Evolutionary conservation across 1,140 invertebrate species (phyloP), one percentile per base, ranked within the genome.

Genomic region (Platyura marginata): DNA sequence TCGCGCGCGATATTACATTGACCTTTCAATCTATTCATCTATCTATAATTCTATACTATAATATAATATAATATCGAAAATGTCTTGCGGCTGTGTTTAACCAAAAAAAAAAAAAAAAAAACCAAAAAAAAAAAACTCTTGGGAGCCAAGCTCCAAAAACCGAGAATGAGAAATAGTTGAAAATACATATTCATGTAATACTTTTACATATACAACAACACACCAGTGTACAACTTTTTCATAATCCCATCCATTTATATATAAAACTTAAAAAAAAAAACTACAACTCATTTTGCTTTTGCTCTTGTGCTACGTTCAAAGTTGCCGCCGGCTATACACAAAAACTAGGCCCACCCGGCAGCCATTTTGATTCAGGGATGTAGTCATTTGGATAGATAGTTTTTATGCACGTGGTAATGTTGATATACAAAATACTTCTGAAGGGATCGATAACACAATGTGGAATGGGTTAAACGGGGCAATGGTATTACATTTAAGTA

Each of bases 241-340:
- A 29, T 29, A 29, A 29, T 29, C 13, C 25, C 25, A 29, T 29
- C 13, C 25, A 29, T 29, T 8, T 29, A 29, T 13, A 29, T 29
- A 8, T 29, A 8, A 13, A 29, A 8, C 6, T 6, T 8, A 29
- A 29, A 6, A 8, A 29, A 29, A 29, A 32, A 41, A 42, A 32
- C 51, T 50, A 40, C 47, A 54, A 56, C 54, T 56, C 52, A 56
- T 52, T 51, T 48, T 53, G 50, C 52, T 56, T 52, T 46, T 44
- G 42, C 40, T 8, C 48, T 57, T 56, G 56, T 56, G 56, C 29
- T 40, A 33, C 21, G 40, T 40, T 44, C 23, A 46, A 51, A 51
- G 48, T 51, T 51, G 50, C 19, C 48, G 39, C 11, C 11, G 13
- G 39, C 9, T 40, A 21, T 21, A 40, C 8, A 16, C 39, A 40